Conservation (phyloP, 1,140 invertebrate species). For the Pantala flavescens region DNA sequence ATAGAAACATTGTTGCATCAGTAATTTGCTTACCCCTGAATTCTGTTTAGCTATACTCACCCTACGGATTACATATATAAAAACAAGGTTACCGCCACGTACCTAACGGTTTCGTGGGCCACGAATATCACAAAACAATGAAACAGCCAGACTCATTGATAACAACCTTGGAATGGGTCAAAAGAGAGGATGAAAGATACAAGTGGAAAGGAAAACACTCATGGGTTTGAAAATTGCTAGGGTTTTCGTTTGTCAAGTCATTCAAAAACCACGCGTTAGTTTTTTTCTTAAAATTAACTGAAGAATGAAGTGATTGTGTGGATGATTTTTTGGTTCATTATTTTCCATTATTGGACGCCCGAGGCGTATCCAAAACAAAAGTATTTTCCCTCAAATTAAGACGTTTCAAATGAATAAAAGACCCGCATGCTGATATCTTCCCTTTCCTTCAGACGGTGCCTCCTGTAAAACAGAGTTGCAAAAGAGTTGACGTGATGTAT, state of each 20-base stretch:
- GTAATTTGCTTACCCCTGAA: neutral
- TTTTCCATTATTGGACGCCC: neutral
- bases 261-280: neutral
- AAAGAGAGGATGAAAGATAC: constrained; percentile 1
- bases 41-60: neutral
- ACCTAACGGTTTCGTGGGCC: neutral
- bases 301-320: neutral
- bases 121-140: constrained; percentile 3
- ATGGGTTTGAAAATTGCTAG: constrained; percentile 1
- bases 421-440: constrained; percentile 30
- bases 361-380: neutral
- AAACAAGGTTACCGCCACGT: neutral
- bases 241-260: neutral
- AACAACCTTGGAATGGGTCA: constrained; percentile 9
- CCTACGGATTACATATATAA: neutral
- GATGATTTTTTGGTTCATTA: neutral
- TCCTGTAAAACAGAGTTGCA: constrained; percentile 37
- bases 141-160: constrained; percentile 9
- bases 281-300: neutral
- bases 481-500: constrained; percentile 41
- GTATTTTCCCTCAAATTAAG: neutral
- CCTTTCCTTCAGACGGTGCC: constrained; percentile 36
- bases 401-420: neutral
- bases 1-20: neutral
- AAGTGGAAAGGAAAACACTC: constrained; percentile 2